Evolutionary conservation across 2,113 vertebrate species (phyloP).

Genomic region (Odobenus rosmarus): DNA sequence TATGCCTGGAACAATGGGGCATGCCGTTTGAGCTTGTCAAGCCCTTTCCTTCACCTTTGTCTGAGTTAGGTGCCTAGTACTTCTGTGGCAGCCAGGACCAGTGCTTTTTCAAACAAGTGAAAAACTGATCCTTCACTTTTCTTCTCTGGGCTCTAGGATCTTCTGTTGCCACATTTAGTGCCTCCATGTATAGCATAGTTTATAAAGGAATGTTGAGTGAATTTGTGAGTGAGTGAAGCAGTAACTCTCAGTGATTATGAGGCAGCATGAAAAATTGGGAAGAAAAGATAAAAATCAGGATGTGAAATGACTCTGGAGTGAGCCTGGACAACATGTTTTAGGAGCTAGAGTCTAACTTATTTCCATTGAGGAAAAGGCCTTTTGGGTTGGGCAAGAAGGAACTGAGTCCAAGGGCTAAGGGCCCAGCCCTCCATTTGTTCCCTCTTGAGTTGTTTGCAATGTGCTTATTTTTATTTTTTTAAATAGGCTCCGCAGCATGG

Average conservation of each 20-base stretch:
- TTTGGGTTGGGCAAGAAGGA: neutral
- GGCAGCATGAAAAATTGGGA: neutral
- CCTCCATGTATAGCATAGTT: neutral
- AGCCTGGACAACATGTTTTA: neutral
- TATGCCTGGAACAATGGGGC: neutral
- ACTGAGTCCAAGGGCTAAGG: neutral
- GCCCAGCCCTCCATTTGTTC: neutral
- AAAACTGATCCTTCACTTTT: neutral
- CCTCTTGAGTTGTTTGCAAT: neutral
- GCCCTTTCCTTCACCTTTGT: neutral
- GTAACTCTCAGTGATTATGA: neutral
- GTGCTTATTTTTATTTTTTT: neutral
- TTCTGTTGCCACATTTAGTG: neutral
- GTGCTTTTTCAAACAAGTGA: neutral
- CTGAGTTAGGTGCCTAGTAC: neutral
- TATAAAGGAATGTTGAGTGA: neutral
- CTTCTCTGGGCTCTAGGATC: neutral
- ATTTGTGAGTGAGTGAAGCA: neutral
- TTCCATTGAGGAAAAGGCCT: neutral
- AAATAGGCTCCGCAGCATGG: neutral
- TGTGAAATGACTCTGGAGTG: neutral
- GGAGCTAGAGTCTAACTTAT: neutral
- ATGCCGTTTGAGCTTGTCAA: neutral
- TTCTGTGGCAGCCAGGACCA: neutral
- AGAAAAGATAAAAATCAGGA: neutral